A percentile compares a stretch with the other conserved stretches of the same genome.
Conservation (phyloP, 2,888 invertebrate genomes). For the Sisyra terminalis region DNA sequence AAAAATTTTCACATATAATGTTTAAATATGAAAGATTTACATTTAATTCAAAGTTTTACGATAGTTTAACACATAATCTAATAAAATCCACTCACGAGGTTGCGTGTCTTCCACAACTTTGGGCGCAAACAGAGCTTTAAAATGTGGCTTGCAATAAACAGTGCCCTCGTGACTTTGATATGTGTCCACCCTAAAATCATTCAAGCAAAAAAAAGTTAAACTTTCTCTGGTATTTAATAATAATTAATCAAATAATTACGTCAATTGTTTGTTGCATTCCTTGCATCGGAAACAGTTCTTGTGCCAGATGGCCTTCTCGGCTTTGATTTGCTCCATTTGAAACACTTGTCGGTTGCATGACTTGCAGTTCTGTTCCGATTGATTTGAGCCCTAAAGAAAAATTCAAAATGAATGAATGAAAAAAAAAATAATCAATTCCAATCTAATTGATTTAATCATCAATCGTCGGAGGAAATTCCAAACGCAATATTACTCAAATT, state of each 20-base stretch:
- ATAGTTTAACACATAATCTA: background rate
- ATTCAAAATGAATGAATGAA: too few species aligned
- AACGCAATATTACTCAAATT: too few species aligned
- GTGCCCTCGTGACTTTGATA: constrained; percentile 84
- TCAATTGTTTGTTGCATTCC: constrained; percentile 84
- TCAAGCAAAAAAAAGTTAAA: constrained; percentile 3
- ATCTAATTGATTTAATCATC: too few species aligned
- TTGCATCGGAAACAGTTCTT: constrained; percentile 88
- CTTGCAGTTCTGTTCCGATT: constrained; percentile 49
- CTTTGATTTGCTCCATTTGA: constrained; percentile 93
- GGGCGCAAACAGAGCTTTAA: constrained; percentile 81
- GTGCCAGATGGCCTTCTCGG: constrained; percentile 81
- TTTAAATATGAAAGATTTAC: background rate
- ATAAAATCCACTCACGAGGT: constrained; percentile 36
- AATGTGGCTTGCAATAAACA: constrained; percentile 85
- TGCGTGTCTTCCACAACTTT: constrained; percentile 64
- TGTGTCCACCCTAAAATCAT: constrained; percentile 59
- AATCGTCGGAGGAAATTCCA: too few species aligned
- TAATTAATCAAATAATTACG: constrained; percentile 44
- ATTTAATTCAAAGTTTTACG: constrained; percentile 2
- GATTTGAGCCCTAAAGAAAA: constrained; percentile 25
- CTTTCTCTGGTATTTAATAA: background rate
- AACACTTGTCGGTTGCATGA: constrained; percentile 81
- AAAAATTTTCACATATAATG: constrained; percentile 1
- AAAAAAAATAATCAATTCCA: constrained; percentile 7